Conservation (phyloP, 30 jellyfish, hydroid and myxozoan species). For the Pseudorhiza aurosa region DNA sequence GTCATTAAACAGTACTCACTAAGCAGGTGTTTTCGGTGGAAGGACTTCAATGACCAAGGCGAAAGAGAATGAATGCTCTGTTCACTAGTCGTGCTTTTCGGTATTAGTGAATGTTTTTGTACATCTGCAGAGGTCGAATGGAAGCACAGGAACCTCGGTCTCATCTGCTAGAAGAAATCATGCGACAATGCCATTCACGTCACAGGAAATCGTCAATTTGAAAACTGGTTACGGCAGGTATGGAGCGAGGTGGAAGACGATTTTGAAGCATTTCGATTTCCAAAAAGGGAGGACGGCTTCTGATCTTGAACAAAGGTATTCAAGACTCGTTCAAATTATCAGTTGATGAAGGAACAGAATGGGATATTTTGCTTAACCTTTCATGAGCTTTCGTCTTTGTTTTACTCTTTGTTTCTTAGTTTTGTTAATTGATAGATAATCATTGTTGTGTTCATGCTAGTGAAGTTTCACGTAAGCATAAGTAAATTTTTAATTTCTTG, state of each 20-base stretch:
- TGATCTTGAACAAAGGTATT: conserved; percentile 66
- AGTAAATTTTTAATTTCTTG: too few relatives aligned
- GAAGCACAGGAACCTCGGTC: background rate
- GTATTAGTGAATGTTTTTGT: too few relatives aligned
- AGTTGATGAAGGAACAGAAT: too few relatives aligned
- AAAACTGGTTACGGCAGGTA: conserved; percentile 73
- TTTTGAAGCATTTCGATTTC: conserved; percentile 63
- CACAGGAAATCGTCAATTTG: conserved; percentile 53
- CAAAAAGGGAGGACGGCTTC: conserved; percentile 81
- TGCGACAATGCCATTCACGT: conserved; percentile 25
- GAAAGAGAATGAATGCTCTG: too few relatives aligned
- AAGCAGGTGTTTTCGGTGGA: too few relatives aligned
- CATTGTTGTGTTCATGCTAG: background rate
- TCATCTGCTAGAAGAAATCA: background rate
- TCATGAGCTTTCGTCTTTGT: background rate
- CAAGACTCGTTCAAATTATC: conserved; percentile 8
- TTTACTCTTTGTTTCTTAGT: background rate
- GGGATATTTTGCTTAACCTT: background rate
- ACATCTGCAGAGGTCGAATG: background rate
- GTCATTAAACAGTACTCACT: too few relatives aligned
- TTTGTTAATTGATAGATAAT: too few relatives aligned
- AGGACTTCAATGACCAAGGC: too few relatives aligned
- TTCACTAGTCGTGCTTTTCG: too few relatives aligned
- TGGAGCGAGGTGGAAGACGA: conserved; percentile 94
- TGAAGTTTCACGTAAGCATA: too few relatives aligned